A percentile compares a stretch with the other conserved stretches of the same genome.
Evolutionary conservation across 2,888 invertebrate species (phyloP).

Genomic region (Stomorhina lunata): DNA sequence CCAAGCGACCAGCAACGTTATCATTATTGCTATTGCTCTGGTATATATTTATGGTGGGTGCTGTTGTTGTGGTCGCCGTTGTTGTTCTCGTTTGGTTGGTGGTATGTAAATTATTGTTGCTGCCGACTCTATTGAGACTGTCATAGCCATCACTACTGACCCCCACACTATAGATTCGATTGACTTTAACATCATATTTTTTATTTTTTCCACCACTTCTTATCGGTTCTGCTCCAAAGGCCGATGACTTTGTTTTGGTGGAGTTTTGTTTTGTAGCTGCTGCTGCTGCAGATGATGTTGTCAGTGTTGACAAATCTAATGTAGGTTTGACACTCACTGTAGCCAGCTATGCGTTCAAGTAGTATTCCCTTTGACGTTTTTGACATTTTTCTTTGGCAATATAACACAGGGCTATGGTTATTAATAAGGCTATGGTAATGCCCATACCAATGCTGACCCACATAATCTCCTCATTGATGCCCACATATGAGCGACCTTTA

Average conservation of each 20-base stretch:
- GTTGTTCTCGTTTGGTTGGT: constrained; percentile 30
- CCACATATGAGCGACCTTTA: constrained; percentile 90
- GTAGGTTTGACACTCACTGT: constrained; percentile 38
- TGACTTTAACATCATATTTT: constrained; percentile 39
- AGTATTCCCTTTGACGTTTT: constrained; percentile 86
- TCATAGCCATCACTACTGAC: too few relatives aligned
- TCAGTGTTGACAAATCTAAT: constrained; percentile 12
- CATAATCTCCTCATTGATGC: constrained; percentile 92
- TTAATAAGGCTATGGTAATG: constrained; percentile 86
- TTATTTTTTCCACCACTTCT: not conserved
- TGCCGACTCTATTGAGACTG: not conserved
- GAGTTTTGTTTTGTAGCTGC: too few relatives aligned
- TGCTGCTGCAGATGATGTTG: not conserved
- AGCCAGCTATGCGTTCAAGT: constrained; percentile 84
- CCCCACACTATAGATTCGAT: constrained; percentile 16
- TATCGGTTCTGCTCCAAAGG: constrained; percentile 4
- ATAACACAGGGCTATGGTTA: constrained; percentile 90
- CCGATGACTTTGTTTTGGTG: not conserved
- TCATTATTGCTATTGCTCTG: not conserved
- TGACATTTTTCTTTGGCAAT: constrained; percentile 90
- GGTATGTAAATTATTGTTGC: constrained; percentile 31
- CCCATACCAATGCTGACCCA: constrained; percentile 90
- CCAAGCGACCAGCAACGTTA: not conserved
- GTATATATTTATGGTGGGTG: constrained; percentile 24
- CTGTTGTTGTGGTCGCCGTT: constrained; percentile 38